Evolutionary conservation across 2,888 invertebrate species (phyloP).

Genomic region (Acleris sparsana): DNA sequence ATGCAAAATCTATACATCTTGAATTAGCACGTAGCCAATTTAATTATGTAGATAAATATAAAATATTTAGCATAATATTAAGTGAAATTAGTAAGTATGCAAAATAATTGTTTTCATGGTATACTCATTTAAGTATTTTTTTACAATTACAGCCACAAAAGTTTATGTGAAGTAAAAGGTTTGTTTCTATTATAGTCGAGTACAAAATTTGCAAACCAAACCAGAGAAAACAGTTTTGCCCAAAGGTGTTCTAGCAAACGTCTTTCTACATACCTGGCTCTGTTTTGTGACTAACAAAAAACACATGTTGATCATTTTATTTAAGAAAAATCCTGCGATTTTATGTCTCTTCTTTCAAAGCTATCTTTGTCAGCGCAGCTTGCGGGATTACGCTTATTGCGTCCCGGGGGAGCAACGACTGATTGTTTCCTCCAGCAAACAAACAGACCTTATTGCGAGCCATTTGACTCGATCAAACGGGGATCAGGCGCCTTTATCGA

Average conservation of each 20-base stretch:
- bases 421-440: conserved; percentile 73
- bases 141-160: too few species aligned
- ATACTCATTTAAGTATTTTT: too few species aligned
- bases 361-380: conserved; percentile 32
- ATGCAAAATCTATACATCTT: too few species aligned
- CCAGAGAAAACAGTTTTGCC: too few species aligned
- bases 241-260: too few species aligned
- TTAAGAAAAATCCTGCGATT: neutral
- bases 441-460: conserved; percentile 58
- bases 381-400: conserved; percentile 75
- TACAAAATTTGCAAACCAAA: too few species aligned
- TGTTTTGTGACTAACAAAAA: too few species aligned
- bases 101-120: neutral
- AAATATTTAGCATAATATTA: neutral
- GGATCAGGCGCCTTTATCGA: conserved; percentile 44
- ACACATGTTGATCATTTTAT: too few species aligned
- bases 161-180: too few species aligned
- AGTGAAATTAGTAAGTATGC: neutral
- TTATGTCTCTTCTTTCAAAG: conserved; percentile 27
- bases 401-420: conserved; percentile 62
- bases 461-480: conserved; percentile 46
- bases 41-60: neutral
- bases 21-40: neutral
- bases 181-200: too few species aligned
- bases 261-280: too few species aligned